Evolutionary conservation across 2,797 vertebrate genomes (phyloP), one percentile per base, ranked within the genome.

Genomic region (Sardinella longiceps): DNA sequence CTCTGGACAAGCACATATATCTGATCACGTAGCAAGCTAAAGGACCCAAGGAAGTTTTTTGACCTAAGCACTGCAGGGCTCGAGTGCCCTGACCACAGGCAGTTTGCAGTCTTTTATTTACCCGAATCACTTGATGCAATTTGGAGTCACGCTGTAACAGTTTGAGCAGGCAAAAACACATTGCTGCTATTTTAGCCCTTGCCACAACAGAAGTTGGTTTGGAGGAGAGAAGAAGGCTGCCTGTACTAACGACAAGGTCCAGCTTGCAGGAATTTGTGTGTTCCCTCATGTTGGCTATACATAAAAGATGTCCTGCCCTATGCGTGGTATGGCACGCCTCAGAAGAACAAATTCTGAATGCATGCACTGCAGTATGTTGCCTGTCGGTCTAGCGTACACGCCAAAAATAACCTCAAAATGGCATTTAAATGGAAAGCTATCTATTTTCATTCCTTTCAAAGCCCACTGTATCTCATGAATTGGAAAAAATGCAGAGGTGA

Each of bases 81-180:
- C 86, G 81, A 82, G 87, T 90, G 85, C 81, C 3, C 86, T 50
- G 46, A 90, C 92, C 90, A 74, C 91, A 91, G 84, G 12, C 86
- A 87, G 2, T 28, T 15, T 88, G 86, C 74, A 85, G 90, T 85
- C 56, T 90, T 85, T 92, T 90, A 89, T 90, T 90, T 86, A 88
- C 87, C 85, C 20, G 80, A 86, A 81, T 58, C 33, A 80, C 89
- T 88, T 87, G 84, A 88, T 90, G 88, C 81, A 45, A 33, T 87
- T 91, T 90, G 83, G 85, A 86, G 82, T 90, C 84, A 46, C 85
- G 53, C 56, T 82, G 63, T 80, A 86, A 82, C 83, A 81, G 86
- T 89, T 86, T 88, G 51, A 66, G 70, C 83, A 77, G 43, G 11
- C 18, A 33, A 81, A 80, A 87, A 63, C 60, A 84, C 87, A 89